These are phyloP conservation scores for Megalonaias nervosa DNA, from an alignment of 1,140 invertebrate species.

Conservation along the genomic window DNA sequence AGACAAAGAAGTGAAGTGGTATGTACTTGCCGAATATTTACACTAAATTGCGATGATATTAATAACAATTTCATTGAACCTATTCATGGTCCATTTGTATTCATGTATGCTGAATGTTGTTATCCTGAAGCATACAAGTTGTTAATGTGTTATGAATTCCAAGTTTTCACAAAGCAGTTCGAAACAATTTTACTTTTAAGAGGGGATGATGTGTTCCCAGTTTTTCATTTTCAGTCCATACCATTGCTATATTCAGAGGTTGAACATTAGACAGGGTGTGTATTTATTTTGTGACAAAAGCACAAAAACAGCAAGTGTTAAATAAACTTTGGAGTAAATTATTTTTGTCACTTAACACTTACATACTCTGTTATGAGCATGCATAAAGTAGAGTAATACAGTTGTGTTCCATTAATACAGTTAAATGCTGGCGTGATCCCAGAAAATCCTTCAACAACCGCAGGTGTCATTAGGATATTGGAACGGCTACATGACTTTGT, in stretches of 20 bases:
- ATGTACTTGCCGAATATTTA: background rate
- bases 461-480: slow-evolving; percentile 4
- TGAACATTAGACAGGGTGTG: background rate
- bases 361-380: background rate
- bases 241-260: background rate
- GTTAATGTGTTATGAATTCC: background rate
- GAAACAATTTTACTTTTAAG: too few relatives aligned
- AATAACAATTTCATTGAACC: background rate
- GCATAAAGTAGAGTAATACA: background rate
- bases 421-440: slow-evolving; percentile 6
- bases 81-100: background rate
- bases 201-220: too few relatives aligned
- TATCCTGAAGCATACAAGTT: background rate
- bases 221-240: too few relatives aligned
- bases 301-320: background rate
- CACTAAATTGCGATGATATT: background rate
- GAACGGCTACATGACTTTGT: too few relatives aligned
- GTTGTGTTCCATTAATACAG: background rate
- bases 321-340: too few relatives aligned
- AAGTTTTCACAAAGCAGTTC: background rate
- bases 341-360: background rate
- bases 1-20: slow-evolving; percentile 18
- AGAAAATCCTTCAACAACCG: slow-evolving; percentile 12
- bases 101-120: background rate
- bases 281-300: background rate